Evolutionary conservation across 2,888 invertebrate genomes (phyloP), one percentile per base, ranked within the genome.

Genomic region (Microplitis manilae): DNA sequence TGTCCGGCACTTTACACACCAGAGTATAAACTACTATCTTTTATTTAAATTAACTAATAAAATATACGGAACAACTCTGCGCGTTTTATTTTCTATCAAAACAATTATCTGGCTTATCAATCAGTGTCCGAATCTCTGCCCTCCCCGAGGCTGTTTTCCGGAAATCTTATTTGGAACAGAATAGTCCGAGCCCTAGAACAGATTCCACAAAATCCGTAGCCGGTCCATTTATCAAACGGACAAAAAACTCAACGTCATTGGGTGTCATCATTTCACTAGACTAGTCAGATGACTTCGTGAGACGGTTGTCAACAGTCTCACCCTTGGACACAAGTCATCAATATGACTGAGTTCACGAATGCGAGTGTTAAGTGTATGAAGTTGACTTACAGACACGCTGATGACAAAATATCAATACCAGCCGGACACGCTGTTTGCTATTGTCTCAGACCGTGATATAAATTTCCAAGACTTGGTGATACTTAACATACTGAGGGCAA

Each of bases 211-310:
- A 62, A 38, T 59, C 39, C 38, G 67, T 6, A 8, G 6, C 72
- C 77, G 85, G 86, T 85, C 87, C 88, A 90, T 90, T 90, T 90
- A 90, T 90, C 89, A 89, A 75, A 40, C 40, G 68, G 67, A 74
- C 62, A 77, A 75, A 87, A 89, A 88, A 88, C 87, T 87, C 86
- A 88, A 81, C 84, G 88, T 90, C 90, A 90, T 89, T 86, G 79
- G 77, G 74, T 78, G 77, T 83, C 83, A 83, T 82, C 85, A 85
- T 84, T 84, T 30, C 85, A 68, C 2, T 30, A 7, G 15, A n/a
- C 85, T 78, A 86, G 84, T 85, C 86, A 81, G 85, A 89, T 89
- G 89, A 88, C 88, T 89, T 87, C 86, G 88, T 88, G 87, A 86
- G 85, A 87, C 85, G 87, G 85, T 86, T 86, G 86, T 88, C 88